Percentiles rank a stretch among this genome's conserved stretches.
phyloP scores from a whole-genome alignment of 2,797 vertebrate species.

The Sebastes matsubarae region DNA sequence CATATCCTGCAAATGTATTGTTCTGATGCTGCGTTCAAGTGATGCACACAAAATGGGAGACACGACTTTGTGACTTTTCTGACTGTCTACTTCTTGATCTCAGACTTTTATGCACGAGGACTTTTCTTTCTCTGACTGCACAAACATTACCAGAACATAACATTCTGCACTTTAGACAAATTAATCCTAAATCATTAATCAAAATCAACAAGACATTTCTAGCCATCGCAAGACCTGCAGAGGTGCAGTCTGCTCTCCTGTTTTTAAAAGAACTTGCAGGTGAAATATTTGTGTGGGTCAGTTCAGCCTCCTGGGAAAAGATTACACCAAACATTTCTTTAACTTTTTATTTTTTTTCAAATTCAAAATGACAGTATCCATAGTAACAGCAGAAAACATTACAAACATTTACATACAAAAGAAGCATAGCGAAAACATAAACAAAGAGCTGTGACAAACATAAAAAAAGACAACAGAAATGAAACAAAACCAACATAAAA shows the following conservation, averaged over 20 bases:
- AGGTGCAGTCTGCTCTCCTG: not conserved
- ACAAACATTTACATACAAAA: too few species aligned
- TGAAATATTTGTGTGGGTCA: not conserved
- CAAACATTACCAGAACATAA: not conserved
- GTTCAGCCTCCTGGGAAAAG: conserved; percentile 16
- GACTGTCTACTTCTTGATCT: not conserved
- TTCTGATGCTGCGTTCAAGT: conserved; percentile 50
- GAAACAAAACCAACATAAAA: too few species aligned
- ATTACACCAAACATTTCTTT: conserved; percentile 19
- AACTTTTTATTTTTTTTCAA: not conserved
- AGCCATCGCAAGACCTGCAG: rapidly evolving
- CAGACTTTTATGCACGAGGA: not conserved
- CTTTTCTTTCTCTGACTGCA: not conserved
- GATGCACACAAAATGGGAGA: not conserved
- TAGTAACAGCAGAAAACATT: too few species aligned
- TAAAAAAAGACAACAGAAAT: too few species aligned
- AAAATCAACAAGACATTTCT: rapidly evolving
- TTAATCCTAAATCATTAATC: not conserved
- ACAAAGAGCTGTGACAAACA: too few species aligned
- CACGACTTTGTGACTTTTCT: too few species aligned
- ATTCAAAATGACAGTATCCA: too few species aligned
- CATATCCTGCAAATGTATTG: conserved; percentile 38
- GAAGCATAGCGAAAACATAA: too few species aligned
- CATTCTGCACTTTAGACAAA: not conserved
- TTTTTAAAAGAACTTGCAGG: not conserved